A percentile compares a stretch with the other conserved stretches of the same genome.
phyloP scores from a whole-genome alignment of 2,113 vertebrate species.

The Hystrix brachyura region DNA sequence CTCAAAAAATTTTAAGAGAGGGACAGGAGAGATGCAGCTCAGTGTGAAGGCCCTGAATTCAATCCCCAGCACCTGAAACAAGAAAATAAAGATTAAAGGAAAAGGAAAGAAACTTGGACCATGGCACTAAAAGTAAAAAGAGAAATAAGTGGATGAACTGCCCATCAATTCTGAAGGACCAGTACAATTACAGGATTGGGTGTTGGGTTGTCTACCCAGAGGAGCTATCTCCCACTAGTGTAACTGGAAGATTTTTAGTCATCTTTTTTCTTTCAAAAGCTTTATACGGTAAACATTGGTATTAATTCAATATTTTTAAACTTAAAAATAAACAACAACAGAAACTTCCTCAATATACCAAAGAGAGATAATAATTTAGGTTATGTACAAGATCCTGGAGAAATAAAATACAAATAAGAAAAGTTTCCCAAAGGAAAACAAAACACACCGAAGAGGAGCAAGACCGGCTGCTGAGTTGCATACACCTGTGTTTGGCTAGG shows the following conservation, averaged over 20 bases:
- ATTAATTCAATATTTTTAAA: neutral
- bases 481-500: neutral
- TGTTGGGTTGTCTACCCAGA: neutral
- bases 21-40: neutral
- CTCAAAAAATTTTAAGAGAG: neutral
- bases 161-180: neutral
- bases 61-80: neutral
- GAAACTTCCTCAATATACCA: neutral
- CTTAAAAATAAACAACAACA: neutral
- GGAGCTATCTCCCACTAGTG: neutral
- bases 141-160: neutral
- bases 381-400: neutral
- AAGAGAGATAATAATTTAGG: neutral
- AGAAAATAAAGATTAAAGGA: neutral
- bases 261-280: neutral
- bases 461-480: fast-evolving
- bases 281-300: neutral
- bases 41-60: neutral
- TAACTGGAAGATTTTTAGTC: neutral
- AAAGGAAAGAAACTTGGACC: neutral
- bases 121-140: neutral
- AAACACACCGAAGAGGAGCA: neutral
- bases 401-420: conserved; percentile 20
- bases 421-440: neutral
- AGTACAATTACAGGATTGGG: neutral